A percentile compares a stretch with the other conserved stretches of the same genome.
These are phyloP conservation scores for Tipula lateralis DNA, from an alignment of 2,888 invertebrate species.

Conservation along the genomic window DNA sequence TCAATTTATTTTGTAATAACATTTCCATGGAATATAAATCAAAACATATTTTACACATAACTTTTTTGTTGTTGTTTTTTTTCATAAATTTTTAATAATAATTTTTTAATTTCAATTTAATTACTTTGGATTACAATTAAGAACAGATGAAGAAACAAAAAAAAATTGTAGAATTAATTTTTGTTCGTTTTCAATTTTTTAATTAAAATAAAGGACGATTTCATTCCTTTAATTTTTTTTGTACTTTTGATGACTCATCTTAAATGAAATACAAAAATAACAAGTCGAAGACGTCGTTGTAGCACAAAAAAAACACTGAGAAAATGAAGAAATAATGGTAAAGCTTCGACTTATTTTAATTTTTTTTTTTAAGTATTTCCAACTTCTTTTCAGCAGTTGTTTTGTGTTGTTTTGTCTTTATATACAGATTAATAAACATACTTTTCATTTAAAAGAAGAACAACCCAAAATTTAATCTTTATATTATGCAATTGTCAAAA, in stretches of 20 bases:
- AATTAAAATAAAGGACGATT: not conserved
- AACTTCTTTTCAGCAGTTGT: not conserved
- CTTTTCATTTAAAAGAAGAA: not conserved
- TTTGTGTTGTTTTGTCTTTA: not conserved
- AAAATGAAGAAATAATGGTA: not conserved
- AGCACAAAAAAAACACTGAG: not conserved
- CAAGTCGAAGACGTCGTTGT: not conserved
- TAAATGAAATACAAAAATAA: not conserved
- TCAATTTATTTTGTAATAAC: conserved; percentile 5
- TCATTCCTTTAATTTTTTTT: not conserved
- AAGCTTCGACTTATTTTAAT: not conserved
- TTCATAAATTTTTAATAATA: not conserved
- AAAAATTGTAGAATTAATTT: not conserved
- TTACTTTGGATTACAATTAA: conserved; percentile 19
- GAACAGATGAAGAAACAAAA: not conserved
- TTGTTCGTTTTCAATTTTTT: conserved; percentile 13
- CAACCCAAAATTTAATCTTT: not conserved
- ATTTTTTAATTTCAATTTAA: conserved; percentile 24
- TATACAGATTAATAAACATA: not conserved
- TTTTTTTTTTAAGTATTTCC: not conserved
- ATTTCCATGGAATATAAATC: conserved; percentile 9
- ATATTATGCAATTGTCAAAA: not conserved
- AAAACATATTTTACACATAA: conserved; percentile 19
- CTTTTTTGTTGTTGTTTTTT: not conserved
- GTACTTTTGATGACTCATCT: conserved; percentile 11